Conservation (phyloP, 1,140 invertebrate species). For the Nasonia giraulti region DNA sequence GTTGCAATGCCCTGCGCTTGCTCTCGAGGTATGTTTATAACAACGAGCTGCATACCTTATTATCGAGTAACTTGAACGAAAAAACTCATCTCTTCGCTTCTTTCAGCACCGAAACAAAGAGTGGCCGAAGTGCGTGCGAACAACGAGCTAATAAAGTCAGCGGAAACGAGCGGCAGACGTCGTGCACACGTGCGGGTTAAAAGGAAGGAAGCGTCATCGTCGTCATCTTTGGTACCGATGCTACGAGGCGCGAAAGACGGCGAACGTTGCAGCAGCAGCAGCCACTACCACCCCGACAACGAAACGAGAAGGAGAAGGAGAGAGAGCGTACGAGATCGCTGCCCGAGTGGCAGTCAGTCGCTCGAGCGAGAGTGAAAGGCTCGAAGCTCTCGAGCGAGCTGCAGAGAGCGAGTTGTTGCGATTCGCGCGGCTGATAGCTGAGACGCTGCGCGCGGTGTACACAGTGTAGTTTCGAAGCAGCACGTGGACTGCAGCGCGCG, state of each 20-base stretch:
- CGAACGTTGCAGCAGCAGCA: constrained; percentile 13
- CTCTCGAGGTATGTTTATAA: too few relatives aligned
- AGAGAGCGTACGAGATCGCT: constrained; percentile 23
- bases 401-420: constrained; percentile 27
- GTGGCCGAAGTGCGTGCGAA: too few relatives aligned
- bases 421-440: too few relatives aligned
- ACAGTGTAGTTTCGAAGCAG: background rate
- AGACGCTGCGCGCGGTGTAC: background rate
- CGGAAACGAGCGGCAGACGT: background rate
- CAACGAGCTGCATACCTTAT: too few relatives aligned
- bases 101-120: too few relatives aligned
- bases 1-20: too few relatives aligned
- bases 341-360: constrained; percentile 41
- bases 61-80: too few relatives aligned
- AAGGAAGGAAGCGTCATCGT: too few relatives aligned
- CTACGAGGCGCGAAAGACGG: background rate
- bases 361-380: constrained; percentile 49
- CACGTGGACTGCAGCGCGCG: constrained; percentile 5
- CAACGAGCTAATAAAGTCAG: too few relatives aligned
- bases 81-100: too few relatives aligned
- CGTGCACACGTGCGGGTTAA: background rate
- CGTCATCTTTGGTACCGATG: too few relatives aligned
- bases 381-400: constrained; percentile 33
- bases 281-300: background rate
- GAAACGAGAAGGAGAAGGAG: constrained; percentile 30